Percentiles rank a stretch among this genome's conserved stretches.
Evolutionary conservation across 92 coral and sea anemone genomes (phyloP).

Genomic region (Galaxea fascicularis): DNA sequence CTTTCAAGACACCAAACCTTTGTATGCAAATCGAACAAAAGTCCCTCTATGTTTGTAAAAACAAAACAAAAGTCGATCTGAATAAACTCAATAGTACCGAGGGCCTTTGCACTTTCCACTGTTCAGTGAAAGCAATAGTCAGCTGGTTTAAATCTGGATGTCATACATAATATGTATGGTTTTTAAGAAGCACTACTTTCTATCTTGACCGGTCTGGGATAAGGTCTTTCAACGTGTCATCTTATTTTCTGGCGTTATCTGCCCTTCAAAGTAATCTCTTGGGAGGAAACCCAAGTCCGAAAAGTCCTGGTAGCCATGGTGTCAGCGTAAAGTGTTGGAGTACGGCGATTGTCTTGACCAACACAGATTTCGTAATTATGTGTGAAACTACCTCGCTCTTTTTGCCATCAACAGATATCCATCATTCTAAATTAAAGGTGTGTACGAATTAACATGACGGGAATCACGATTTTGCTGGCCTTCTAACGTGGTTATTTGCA

Average conservation of each 20-base stretch:
- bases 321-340: conserved; percentile 14
- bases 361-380: conserved; percentile 5
- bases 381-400: conserved; percentile 4
- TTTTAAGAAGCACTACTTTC: not conserved
- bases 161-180: not conserved
- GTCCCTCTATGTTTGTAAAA: conserved; percentile 19
- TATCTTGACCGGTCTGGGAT: not conserved
- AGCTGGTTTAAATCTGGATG: not conserved
- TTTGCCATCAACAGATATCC: conserved; percentile 3
- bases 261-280: not conserved
- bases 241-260: not conserved
- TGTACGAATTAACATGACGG: not conserved
- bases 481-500: conserved; percentile 8
- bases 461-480: not conserved
- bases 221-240: not conserved
- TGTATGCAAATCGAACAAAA: conserved; percentile 1
- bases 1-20: not conserved
- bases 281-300: conserved; percentile 19
- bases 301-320: conserved; percentile 30
- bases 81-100: conserved; percentile 13
- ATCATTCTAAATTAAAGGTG: conserved; percentile 22
- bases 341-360: conserved; percentile 10
- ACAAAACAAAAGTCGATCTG: conserved; percentile 19
- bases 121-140: not conserved
- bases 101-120: conserved; percentile 7